Evolutionary conservation across 2,888 invertebrate species (phyloP), one percentile per base, ranked within the genome.

Genomic region (Pristionchus mayeri): DNA sequence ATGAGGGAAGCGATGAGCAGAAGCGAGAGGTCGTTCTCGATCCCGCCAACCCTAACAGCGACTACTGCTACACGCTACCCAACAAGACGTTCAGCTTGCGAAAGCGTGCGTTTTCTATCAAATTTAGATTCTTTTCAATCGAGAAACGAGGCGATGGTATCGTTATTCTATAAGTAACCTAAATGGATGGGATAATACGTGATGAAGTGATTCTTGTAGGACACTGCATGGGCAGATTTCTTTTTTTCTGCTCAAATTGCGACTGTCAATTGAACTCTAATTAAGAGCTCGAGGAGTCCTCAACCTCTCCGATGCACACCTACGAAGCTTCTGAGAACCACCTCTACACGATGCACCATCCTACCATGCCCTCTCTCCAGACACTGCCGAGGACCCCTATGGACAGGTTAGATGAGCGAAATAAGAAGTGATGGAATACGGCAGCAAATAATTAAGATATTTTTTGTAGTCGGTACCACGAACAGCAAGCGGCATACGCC

Each of bases 11-110:
- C n/a, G 76, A 78, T 13, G 76, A 30, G 13, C 50, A 50, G 24
- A 78, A 78, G 76, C 24, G 50, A 3, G 81, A 82, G 34, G 63
- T 82, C 48, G 44, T 82, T 4, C 48, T 63, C 7, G 81, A 82
- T 60, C 78, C 71, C 11, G n/a, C 13, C 44, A 60, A 84, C 48
- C 76, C 84, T 3, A 40, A 75, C n/a, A 76, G 57, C 37, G 84
- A 84, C 76, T 84, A 84, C 78, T 84, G 84, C 60, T 84, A 84
- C 60, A 84, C 84, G 7, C 76, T 84, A 3, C 84, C 84, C 3
- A 60, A 76, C 27, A 84, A 84, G 78, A 48, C 60, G 6, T 37
- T 44, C 30, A 34, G 7, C 27, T 30, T 37, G 44, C 48, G 84
- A n/a, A 52, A 44, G 54, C 27, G 84, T 84, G 24, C 9, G 82